Percentiles rank a stretch among this genome's conserved stretches.
These are phyloP conservation scores for Gymnoscopelus braueri DNA, from an alignment of 2,797 vertebrate species.

Conservation along the genomic window DNA sequence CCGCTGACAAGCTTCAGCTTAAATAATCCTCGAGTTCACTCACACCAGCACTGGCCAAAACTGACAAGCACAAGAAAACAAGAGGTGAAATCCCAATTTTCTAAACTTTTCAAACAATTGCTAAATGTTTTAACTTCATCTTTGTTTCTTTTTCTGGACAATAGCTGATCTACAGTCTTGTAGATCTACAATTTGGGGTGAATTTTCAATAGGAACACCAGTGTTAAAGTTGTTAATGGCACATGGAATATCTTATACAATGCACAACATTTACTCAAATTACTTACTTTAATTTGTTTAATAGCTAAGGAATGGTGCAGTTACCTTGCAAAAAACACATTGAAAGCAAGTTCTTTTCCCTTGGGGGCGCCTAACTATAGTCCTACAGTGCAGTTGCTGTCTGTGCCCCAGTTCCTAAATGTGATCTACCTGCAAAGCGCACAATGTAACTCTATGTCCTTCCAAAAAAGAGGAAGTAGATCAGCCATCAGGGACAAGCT, in stretches of 20 bases:
- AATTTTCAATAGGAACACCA: too few species aligned
- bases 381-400: constrained; percentile 11
- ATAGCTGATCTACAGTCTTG: background rate
- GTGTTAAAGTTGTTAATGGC: too few species aligned
- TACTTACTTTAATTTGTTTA: too few species aligned
- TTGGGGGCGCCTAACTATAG: constrained; percentile 30
- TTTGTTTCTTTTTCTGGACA: too few species aligned
- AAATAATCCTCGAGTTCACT: background rate
- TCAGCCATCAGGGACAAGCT: constrained; percentile 1
- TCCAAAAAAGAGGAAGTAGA: constrained; percentile 24
- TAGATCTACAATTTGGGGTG: too few species aligned
- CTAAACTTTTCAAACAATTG: background rate
- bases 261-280: background rate
- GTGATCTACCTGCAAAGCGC: constrained; percentile 37
- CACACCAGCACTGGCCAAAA: background rate
- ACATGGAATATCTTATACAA: background rate
- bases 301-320: background rate
- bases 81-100: background rate
- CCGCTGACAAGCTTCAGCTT: background rate
- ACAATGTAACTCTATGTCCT: constrained; percentile 28
- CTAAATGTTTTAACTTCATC: too few species aligned
- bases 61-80: background rate
- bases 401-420: constrained; percentile 47
- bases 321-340: constrained; percentile 6
- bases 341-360: constrained; percentile 31